Base-by-base conservation (phyloP, 2,888 invertebrate species). In the Hydroisotoma schaefferi region DNA sequence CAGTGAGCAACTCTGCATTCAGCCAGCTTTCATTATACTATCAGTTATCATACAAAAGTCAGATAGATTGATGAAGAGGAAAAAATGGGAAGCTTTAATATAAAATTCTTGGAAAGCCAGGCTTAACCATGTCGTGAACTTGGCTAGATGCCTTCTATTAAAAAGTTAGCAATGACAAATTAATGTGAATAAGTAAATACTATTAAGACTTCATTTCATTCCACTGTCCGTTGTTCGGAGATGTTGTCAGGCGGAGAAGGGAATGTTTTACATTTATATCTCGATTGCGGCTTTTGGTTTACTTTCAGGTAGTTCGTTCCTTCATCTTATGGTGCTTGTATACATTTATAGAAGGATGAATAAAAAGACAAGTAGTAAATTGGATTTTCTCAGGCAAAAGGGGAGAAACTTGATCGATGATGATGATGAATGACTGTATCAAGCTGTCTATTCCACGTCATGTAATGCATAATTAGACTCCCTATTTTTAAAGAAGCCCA, bases 401-500 rank as follows among this genome's bases (percentile, higher is more conserved):
- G 18, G 29, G 43, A 18, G 8, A n/a, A 26, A 12, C 23, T 43
- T 53, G 53, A 53, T 53, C 43, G 57, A 26, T 57, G 51, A 51
- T 26, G 25, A 43, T 51, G 57, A 57, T 57, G 51, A 57, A 57
- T 57, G 57, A 57, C 26, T 57, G 49, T 40, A 38, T 51, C 51
- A 57, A 51, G 29, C 44, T 27, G 52, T 46, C 55, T 55, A 29
- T 44, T 37, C 22, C 44, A 38, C 33, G 52, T 51, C 51, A 51
- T 43, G 44, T 44, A 37, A 51, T 51, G 57, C 44, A 57, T 57
- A 57, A 52, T 57, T 57, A 52, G 57, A 43, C 51, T 27, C 29
- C 38, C 53, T 12, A 25, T 53, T 53, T 40, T 26, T n/a, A 40
- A 53, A 18, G 25, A 40, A 40, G 18, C 23, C 12, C 10, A 4